These are phyloP conservation scores for Nanorana parkeri DNA, from an alignment of 2,113 vertebrate genomes.

Conservation along the genomic window DNA sequence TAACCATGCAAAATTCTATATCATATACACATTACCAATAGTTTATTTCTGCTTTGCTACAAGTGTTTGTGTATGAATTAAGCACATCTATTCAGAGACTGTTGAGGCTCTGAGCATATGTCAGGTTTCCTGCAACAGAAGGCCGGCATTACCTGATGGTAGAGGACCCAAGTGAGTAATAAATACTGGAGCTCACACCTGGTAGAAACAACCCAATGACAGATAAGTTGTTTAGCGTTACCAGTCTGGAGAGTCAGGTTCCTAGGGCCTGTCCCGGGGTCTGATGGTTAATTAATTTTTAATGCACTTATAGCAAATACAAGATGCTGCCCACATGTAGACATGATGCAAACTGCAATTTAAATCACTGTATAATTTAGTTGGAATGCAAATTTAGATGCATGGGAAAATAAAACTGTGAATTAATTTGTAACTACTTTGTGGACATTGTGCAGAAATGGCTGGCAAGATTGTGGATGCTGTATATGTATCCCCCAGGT, in stretches of 20 bases:
- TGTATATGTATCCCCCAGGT: too few species aligned
- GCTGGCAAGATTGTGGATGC: too few species aligned
- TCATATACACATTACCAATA: too few species aligned
- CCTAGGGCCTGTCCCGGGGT: neutral
- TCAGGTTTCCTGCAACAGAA: constrained; percentile 49
- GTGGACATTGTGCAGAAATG: too few species aligned
- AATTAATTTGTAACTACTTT: too few species aligned
- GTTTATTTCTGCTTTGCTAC: neutral
- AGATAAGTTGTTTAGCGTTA: constrained; percentile 29
- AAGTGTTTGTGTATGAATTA: constrained; percentile 38
- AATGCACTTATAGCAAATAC: neutral
- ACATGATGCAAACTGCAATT: neutral
- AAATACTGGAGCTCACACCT: constrained; percentile 43
- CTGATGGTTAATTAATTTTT: constrained; percentile 12
- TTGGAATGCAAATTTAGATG: too few species aligned
- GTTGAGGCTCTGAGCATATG: constrained; percentile 48
- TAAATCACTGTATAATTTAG: too few species aligned
- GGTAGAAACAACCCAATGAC: constrained; percentile 31
- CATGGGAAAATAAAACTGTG: too few species aligned
- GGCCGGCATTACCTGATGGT: constrained; percentile 54
- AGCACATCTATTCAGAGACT: constrained; percentile 44
- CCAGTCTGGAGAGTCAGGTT: constrained; percentile 1
- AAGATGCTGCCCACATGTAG: neutral
- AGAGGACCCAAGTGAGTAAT: constrained; percentile 23
- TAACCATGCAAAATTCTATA: neutral